Conservation (phyloP, 2,888 invertebrate species). For the Dryobotodes eremita region DNA sequence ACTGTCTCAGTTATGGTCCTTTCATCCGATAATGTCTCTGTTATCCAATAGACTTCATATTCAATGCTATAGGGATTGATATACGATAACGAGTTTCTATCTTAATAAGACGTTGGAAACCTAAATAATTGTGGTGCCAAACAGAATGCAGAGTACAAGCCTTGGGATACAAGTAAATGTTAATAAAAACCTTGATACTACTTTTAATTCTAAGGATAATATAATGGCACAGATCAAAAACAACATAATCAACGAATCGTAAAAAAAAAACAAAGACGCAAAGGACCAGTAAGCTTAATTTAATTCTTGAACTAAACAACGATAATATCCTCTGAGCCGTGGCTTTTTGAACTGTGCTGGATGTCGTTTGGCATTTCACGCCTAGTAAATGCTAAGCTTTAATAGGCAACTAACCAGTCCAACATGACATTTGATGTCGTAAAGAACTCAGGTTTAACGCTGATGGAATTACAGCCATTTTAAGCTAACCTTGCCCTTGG, state of each 20-base stretch:
- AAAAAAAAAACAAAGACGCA: not conserved
- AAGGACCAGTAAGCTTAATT: no score
- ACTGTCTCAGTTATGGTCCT: conserved; percentile 29
- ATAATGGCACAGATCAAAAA: not conserved
- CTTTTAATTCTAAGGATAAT: no score
- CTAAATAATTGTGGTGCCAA: not conserved
- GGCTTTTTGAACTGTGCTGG: conserved; percentile 3
- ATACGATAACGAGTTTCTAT: not conserved
- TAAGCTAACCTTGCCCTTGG: conserved; percentile 18
- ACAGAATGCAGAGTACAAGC: no score
- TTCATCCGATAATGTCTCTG: conserved; percentile 31
- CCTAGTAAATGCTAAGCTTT: conserved; percentile 8
- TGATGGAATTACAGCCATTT: conserved; percentile 28
- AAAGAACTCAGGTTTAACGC: conserved; percentile 23
- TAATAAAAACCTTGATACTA: no score
- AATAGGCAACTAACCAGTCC: conserved; percentile 23
- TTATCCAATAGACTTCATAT: conserved; percentile 38
- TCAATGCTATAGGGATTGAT: conserved; percentile 17
- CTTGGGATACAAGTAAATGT: no score
- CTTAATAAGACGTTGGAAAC: not conserved
- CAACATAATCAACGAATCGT: not conserved
- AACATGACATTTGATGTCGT: conserved; percentile 9
- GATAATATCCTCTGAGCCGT: conserved; percentile 1
- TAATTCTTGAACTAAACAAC: not conserved
- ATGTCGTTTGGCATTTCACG: conserved; percentile 12